Base-by-base conservation (phyloP, 1,140 invertebrate species). In the Cyrtorhinus lividipennis region DNA sequence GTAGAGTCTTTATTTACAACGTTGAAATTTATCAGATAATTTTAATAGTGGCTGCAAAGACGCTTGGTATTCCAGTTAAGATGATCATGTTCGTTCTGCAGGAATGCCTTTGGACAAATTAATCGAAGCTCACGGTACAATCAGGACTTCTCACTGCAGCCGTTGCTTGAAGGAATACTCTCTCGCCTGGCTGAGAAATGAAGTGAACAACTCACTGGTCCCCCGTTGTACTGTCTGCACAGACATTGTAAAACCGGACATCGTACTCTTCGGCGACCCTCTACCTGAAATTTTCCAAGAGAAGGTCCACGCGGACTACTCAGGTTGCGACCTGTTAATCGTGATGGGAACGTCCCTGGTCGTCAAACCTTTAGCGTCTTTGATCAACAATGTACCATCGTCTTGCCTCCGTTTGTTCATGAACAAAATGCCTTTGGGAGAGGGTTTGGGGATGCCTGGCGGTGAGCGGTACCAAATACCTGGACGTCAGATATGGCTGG, bases 301-400 rank as follows among this genome's bases (percentile, higher is more conserved):
- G 15, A 77, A 80, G 57, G 74, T 82, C 1, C 73, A 77, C 20
- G 72, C 80, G 65, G 95, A 98, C 76, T 92, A 97, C 71, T 72
- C 77, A 38, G 76, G 87, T 62, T 95, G 92, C 74, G 94, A 98
- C 76, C 76, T 97, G 62, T 78, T 98, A 3, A 91, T 98, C 62
- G 87, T 98, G 2, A 87, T 98, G 83, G 95, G 95, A 8, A 96
- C 95, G 1, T 96, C 92, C 20, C 78, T 98, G 57, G 85, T 86
- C 67, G 94, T 98, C 0, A 90, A 95, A 65, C 95, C 95, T 1
- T 97, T 98, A 79, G 91, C 92, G n/a, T 90, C 89, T 15, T 77
- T 96, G 22, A 24, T 56, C 18, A 30, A n/a, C 23, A 44, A 25
- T 8, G 56, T 63, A 1, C n/a, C n/a, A 18, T 44, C 15, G 24